A percentile compares a stretch with the other conserved stretches of the same genome.
Conservation (phyloP, 2,888 invertebrate genomes). For the Coleophora flavipennella region DNA sequence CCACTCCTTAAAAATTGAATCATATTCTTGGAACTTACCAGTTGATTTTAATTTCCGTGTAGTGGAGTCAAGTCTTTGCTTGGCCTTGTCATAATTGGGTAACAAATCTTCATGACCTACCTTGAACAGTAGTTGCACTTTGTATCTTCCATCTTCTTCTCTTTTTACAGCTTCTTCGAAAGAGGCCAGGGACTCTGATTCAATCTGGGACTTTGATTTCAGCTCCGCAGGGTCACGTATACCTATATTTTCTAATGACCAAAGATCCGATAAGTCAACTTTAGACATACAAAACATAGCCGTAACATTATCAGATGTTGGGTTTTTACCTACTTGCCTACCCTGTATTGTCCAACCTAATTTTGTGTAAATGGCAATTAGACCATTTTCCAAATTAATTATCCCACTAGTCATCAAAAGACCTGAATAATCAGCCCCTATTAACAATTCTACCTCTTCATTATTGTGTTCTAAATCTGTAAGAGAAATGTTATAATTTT, state of each 20-base stretch:
- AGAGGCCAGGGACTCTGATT: background rate
- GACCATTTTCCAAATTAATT: background rate
- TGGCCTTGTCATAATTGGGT: background rate
- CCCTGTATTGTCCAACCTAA: constrained; percentile 1
- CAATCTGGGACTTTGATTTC: background rate
- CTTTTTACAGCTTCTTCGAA: constrained; percentile 2
- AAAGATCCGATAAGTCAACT: background rate
- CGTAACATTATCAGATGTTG: background rate
- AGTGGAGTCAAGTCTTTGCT: constrained; percentile 3
- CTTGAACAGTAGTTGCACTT: constrained; percentile 5
- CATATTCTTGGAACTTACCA: constrained; percentile 3
- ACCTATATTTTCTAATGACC: constrained; percentile 2
- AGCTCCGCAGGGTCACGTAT: constrained; percentile 2
- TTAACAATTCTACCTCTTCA: constrained; percentile 1
- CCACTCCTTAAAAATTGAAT: constrained; percentile 5
- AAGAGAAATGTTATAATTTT: constrained; percentile 1
- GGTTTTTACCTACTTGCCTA: too few relatives aligned
- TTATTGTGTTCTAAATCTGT: background rate
- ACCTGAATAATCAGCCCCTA: constrained; percentile 4
- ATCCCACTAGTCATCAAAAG: background rate
- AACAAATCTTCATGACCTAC: background rate
- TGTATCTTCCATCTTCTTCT: constrained; percentile 2
- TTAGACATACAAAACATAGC: background rate
- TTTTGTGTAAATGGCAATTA: constrained; percentile 3
- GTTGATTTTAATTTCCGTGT: constrained; percentile 1